Evolutionary conservation across 1,140 invertebrate genomes (phyloP).

Genomic region (Drosophila kanapiae): DNA sequence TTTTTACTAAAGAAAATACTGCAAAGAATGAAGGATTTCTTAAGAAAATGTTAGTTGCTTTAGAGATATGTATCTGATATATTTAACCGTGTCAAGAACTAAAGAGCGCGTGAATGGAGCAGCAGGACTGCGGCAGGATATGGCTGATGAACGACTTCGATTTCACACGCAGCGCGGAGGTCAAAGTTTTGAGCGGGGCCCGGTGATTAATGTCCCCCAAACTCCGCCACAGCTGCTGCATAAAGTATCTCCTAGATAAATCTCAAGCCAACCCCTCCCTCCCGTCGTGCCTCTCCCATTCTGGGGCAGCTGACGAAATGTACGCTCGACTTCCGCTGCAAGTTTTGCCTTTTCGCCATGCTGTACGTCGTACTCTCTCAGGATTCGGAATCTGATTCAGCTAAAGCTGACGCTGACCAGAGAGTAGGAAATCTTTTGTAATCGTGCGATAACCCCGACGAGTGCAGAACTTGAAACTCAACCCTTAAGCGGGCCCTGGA

Average conservation of each 20-base stretch:
- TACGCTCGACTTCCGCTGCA: slow-evolving; percentile 69
- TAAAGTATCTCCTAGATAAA: slow-evolving; percentile 77
- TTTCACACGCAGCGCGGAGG: slow-evolving; percentile 37
- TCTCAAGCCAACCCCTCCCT: slow-evolving; percentile 22
- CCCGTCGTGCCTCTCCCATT: not conserved
- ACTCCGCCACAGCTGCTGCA: slow-evolving; percentile 40
- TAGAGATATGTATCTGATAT: too few species aligned
- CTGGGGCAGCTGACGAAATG: slow-evolving; percentile 50
- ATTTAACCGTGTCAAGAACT: slow-evolving; percentile 1
- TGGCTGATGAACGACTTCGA: slow-evolving; percentile 70
- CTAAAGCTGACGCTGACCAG: slow-evolving; percentile 54
- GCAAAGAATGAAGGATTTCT: not conserved
- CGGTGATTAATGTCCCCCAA: slow-evolving; percentile 53
- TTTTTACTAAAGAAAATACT: slow-evolving; percentile 1
- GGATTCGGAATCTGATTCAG: slow-evolving; percentile 16
- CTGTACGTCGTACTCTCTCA: slow-evolving; percentile 23
- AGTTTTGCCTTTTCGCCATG: slow-evolving; percentile 49
- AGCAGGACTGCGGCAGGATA: slow-evolving; percentile 39
- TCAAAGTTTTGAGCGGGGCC: slow-evolving; percentile 20
- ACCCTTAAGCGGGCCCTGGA: slow-evolving; percentile 65
- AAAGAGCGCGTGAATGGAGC: not conserved
- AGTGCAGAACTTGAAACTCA: slow-evolving; percentile 77
- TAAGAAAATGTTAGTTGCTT: not conserved
- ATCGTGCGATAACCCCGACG: slow-evolving; percentile 77
- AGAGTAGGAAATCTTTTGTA: slow-evolving; percentile 78